Evolutionary conservation across 2,888 invertebrate genomes (phyloP).

Genomic region (Standfussiana lucernea): DNA sequence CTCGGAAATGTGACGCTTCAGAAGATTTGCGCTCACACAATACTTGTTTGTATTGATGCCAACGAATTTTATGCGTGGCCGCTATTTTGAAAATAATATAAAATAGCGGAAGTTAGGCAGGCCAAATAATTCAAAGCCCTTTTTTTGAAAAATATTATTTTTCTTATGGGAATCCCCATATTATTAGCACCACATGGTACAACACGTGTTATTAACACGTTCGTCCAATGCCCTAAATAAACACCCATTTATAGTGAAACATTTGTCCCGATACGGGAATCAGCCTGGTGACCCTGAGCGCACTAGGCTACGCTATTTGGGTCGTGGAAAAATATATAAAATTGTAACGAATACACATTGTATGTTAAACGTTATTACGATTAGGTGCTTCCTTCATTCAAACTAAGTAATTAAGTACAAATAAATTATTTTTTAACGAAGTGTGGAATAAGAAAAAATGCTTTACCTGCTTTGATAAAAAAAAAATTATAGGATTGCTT

Average conservation of each 20-base stretch:
- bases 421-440: not conserved
- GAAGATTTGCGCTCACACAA: too few relatives aligned
- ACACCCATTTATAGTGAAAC: not conserved
- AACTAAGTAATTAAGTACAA: not conserved
- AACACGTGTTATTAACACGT: not conserved
- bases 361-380: not conserved
- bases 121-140: too few relatives aligned
- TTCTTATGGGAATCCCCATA: not conserved
- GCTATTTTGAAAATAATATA: too few relatives aligned
- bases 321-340: slow-evolving; percentile 10
- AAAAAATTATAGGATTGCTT: not conserved
- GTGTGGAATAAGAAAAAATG: not conserved
- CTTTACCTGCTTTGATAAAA: not conserved
- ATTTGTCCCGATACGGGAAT: slow-evolving; percentile 22
- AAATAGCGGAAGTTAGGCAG: too few relatives aligned
- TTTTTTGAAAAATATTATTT: too few relatives aligned
- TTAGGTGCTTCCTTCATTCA: slow-evolving; percentile 19
- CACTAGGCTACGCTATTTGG: slow-evolving; percentile 10
- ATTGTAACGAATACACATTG: slow-evolving; percentile 7
- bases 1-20: too few relatives aligned
- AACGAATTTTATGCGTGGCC: too few relatives aligned
- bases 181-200: not conserved
- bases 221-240: slow-evolving; percentile 15
- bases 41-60: too few relatives aligned
- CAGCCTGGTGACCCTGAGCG: slow-evolving; percentile 26